phyloP scores from a whole-genome alignment of 2,888 invertebrate species.

The Dermolepida albohirtum region DNA sequence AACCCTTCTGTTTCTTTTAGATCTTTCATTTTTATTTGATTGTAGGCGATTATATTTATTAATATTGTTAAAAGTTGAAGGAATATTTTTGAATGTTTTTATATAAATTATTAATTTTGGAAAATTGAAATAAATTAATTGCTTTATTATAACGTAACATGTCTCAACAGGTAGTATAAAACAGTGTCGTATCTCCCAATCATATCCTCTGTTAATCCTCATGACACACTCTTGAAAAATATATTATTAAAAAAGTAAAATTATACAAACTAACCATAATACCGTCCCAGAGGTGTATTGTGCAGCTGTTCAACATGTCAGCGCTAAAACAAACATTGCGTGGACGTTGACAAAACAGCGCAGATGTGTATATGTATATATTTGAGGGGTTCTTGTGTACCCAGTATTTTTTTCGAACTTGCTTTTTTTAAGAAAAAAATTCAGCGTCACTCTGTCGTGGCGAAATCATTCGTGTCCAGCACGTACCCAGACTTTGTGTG shows the following conservation, averaged over 20 bases:
- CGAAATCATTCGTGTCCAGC: conserved; percentile 10
- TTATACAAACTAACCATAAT: conserved; percentile 13
- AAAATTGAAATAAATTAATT: no score
- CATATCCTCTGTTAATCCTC: no score
- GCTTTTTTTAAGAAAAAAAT: no score
- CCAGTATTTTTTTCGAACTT: neutral
- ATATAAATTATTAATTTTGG: no score
- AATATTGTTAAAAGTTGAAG: no score
- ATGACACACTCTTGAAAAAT: neutral
- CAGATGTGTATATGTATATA: neutral
- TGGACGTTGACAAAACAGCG: neutral
- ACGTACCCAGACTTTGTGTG: conserved; percentile 1
- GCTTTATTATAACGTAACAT: no score
- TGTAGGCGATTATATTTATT: no score
- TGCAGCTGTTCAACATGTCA: conserved; percentile 7
- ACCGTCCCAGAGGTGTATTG: neutral
- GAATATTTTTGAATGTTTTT: no score
- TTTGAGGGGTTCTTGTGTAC: neutral
- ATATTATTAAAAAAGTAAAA: conserved; percentile 7
- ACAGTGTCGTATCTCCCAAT: no score
- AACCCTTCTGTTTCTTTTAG: no score
- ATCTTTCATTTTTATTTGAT: no score
- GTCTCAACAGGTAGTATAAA: no score
- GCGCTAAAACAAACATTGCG: conserved; percentile 8
- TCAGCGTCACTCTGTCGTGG: conserved; percentile 2